Conservation (phyloP, 2,797 vertebrate genomes). For the Epinephelus awoara region DNA sequence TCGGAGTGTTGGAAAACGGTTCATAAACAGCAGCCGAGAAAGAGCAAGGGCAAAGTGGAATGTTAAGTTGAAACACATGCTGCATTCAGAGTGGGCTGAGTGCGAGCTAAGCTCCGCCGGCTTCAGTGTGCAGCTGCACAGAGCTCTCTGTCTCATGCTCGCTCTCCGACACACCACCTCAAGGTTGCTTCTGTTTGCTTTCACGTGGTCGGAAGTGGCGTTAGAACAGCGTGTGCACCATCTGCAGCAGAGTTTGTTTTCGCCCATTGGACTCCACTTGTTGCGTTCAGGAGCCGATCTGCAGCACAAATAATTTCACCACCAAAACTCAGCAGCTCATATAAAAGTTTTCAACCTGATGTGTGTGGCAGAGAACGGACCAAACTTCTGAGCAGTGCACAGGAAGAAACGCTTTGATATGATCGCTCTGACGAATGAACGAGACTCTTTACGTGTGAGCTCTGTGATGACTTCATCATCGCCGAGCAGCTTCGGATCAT, state of each 20-base stretch:
- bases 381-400: neutral
- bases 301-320: neutral
- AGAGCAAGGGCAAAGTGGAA: constrained; percentile 79
- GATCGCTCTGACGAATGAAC: neutral
- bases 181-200: constrained; percentile 59
- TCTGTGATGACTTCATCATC: constrained; percentile 28
- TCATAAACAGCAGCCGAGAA: constrained; percentile 69
- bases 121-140: constrained; percentile 30
- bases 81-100: constrained; percentile 76
- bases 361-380: neutral
- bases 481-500: constrained; percentile 30
- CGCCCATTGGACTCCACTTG: neutral
- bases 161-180: constrained; percentile 7
- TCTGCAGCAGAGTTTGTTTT: constrained; percentile 5
- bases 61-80: constrained; percentile 86
- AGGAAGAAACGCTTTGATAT: neutral
- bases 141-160: constrained; percentile 27
- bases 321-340: neutral
- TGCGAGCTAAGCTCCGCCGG: constrained; percentile 35
- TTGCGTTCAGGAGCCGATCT: neutral
- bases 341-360: neutral
- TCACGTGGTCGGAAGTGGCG: constrained; percentile 52
- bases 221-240: neutral
- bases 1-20: constrained; percentile 60
- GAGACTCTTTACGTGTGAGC: constrained; percentile 11